Base-by-base conservation (phyloP, 2,888 invertebrate genomes). In the Bhutanitis thaidina region DNA sequence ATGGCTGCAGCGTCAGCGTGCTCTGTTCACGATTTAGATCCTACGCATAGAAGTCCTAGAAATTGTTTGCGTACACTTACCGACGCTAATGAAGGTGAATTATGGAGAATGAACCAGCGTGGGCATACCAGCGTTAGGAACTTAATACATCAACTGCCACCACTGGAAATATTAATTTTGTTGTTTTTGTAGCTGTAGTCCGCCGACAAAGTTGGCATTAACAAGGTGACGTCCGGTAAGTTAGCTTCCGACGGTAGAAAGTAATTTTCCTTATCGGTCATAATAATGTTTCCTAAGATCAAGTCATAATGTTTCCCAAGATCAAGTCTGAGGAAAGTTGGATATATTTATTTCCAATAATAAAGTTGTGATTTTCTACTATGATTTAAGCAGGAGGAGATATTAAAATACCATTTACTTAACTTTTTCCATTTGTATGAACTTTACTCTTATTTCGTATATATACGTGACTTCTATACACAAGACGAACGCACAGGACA, bases 201-300 rank as follows among this genome's bases (percentile, higher is more conserved):
- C 20, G 43, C 30, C 30, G 43, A 30, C 32, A 43, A 43, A 43
- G 32, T 15, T 20, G 32, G 16, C 32, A 34, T 29, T 43, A 32
- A 43, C 43, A 34, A 43, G 32, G 34, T 34, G 13, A 43, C 32
- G 32, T 43, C 43, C 43, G 32, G 32, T 43, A 16, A 32, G 43
- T 16, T 43, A 34, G n/a, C 43, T 43, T 43, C n/a, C 30, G 14
- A 43, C 12, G 43, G 29, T 27, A 10, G 10, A 30, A 27, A 13
- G 15, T 15, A 30, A 34, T 34, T 12, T 30, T 30, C 30, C n/a
- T 30, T 34, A 34, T 34, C 34, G 34, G 12, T 1, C 5, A 34
- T n/a, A n/a, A n/a, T n/a, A 34, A 12, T 34, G 12, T 12, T 34
- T 34, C 20, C 3, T 12, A 34, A 10, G 12, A n/a, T n/a, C n/a